phyloP scores from a whole-genome alignment of 2,113 vertebrate genomes.

The Corapipo altera region DNA sequence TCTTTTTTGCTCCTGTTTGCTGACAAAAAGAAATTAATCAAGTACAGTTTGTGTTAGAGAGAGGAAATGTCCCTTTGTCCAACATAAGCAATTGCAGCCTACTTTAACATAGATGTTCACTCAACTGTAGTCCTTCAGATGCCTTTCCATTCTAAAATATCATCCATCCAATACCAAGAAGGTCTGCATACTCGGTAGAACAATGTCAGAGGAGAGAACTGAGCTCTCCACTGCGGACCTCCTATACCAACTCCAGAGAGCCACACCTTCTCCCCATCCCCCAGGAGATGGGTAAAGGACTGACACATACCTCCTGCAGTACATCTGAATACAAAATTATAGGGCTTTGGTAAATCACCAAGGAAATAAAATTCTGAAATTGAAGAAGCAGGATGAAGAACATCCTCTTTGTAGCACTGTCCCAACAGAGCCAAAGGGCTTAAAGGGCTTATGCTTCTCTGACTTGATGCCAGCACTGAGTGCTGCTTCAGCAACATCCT shows the following conservation, averaged over 20 bases:
- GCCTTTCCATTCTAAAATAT: not conserved
- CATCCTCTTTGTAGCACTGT: not conserved
- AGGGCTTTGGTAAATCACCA: not conserved
- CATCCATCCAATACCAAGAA: not conserved
- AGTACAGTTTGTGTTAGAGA: not conserved
- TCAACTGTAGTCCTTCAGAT: not conserved
- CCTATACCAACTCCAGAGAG: not conserved
- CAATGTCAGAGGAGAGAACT: not conserved
- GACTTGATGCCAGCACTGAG: not conserved
- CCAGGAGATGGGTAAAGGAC: not conserved
- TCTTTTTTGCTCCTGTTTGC: not conserved
- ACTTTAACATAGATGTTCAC: not conserved
- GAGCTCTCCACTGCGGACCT: not conserved
- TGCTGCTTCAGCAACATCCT: not conserved
- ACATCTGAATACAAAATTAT: not conserved
- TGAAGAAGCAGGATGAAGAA: not conserved
- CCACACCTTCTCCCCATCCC: not conserved
- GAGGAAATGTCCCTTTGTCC: not conserved
- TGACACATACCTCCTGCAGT: not conserved
- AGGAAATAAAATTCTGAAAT: not conserved
- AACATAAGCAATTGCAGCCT: not conserved
- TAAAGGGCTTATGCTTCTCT: not conserved
- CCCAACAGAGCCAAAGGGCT: not conserved
- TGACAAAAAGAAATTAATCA: not conserved
- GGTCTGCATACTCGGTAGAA: not conserved